Conservation (phyloP, 1,140 invertebrate genomes). For the Kradibia gibbosae region DNA sequence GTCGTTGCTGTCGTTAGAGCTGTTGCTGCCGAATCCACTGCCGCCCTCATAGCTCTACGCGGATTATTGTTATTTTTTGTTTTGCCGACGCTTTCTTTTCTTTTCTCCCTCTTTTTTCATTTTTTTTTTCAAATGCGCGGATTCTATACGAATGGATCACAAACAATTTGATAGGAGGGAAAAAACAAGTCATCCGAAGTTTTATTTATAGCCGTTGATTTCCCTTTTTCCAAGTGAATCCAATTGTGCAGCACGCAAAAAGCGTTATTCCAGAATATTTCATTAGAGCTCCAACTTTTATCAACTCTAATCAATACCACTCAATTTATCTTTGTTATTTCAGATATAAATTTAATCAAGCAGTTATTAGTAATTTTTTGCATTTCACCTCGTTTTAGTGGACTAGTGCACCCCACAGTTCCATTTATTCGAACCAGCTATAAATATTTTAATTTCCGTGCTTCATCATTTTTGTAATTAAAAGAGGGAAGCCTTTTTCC, state of each 20-base stretch:
- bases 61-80: no score
- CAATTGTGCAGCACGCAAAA: slow-evolving; percentile 24
- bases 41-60: no score
- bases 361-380: slow-evolving; percentile 33
- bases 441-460: slow-evolving; percentile 25
- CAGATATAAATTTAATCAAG: slow-evolving; percentile 29
- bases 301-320: slow-evolving; percentile 44
- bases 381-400: background rate
- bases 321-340: slow-evolving; percentile 44
- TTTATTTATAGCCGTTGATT: slow-evolving; percentile 51
- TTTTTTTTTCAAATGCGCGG: slow-evolving; percentile 44
- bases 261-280: slow-evolving; percentile 45
- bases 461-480: slow-evolving; percentile 9
- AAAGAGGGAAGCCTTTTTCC: background rate
- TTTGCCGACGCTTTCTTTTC: slow-evolving; percentile 1
- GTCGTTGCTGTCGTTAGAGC: no score
- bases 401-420: background rate
- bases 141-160: slow-evolving; percentile 37
- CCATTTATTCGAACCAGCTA: background rate
- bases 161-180: slow-evolving; percentile 46
- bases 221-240: slow-evolving; percentile 30
- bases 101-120: background rate
- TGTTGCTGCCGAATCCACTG: no score
- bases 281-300: slow-evolving; percentile 34
- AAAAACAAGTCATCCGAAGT: slow-evolving; percentile 47